These are phyloP conservation scores for Emydoidea blandingii DNA, from an alignment of 2,797 vertebrate genomes.

Conservation along the genomic window DNA sequence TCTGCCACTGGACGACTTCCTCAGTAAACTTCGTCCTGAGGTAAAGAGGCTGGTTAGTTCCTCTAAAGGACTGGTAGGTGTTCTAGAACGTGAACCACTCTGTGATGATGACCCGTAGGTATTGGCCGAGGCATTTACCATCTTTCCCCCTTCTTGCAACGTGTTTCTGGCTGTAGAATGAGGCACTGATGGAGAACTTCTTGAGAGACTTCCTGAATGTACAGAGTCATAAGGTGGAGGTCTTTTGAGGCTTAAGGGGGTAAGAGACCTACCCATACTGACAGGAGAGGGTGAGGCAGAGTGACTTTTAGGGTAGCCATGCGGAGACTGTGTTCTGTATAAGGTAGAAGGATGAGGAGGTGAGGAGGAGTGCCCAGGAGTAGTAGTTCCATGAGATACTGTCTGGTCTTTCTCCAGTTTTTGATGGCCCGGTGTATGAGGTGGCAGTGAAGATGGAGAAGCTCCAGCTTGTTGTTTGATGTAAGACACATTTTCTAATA, in stretches of 20 bases:
- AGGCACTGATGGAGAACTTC: constrained; percentile 94
- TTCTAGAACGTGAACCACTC: constrained; percentile 93
- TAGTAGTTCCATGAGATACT: constrained; percentile 88
- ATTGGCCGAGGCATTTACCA: constrained; percentile 80
- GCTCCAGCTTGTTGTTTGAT: constrained; percentile 90
- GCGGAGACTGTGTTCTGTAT: constrained; percentile 92
- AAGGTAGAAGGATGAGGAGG: constrained; percentile 93
- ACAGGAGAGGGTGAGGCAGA: constrained; percentile 97
- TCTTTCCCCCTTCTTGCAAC: constrained; percentile 92
- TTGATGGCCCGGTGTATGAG: constrained; percentile 85
- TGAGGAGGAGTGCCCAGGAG: constrained; percentile 92
- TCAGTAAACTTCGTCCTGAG: constrained; percentile 96
- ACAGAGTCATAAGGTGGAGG: constrained; percentile 94
- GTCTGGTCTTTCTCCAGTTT: constrained; percentile 89
- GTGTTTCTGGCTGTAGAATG: constrained; percentile 89
- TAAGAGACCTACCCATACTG: constrained; percentile 97
- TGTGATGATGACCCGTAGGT: constrained; percentile 89
- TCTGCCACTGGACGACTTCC: constrained; percentile 94
- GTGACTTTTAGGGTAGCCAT: constrained; percentile 95
- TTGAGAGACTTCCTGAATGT: constrained; percentile 87
- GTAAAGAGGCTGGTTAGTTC: constrained; percentile 98
- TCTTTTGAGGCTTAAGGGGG: constrained; percentile 97
- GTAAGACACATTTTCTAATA: constrained; percentile 93
- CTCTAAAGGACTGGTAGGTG: constrained; percentile 96
- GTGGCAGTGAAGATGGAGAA: constrained; percentile 88